Evolutionary conservation across 2,888 invertebrate genomes (phyloP).

Genomic region (Melieria picta): DNA sequence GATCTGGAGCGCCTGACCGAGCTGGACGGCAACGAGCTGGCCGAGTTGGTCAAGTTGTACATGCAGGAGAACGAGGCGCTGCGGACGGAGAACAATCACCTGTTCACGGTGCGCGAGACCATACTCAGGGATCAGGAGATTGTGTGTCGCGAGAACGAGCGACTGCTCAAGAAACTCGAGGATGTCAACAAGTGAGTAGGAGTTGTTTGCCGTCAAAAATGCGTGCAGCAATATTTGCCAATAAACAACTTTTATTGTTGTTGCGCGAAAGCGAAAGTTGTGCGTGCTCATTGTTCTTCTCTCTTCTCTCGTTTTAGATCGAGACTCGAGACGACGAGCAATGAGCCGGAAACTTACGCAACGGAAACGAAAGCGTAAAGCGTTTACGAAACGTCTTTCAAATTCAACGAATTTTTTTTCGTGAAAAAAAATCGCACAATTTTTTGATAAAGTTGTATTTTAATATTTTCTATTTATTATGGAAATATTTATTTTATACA

Average conservation of each 20-base stretch:
- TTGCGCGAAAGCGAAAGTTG: not conserved
- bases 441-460: not conserved
- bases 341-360: constrained; percentile 49
- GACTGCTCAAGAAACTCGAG: constrained; percentile 86
- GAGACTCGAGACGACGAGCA: constrained; percentile 57
- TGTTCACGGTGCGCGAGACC: constrained; percentile 82
- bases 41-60: constrained; percentile 85
- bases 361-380: constrained; percentile 22
- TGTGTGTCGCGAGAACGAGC: constrained; percentile 90
- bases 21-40: constrained; percentile 81
- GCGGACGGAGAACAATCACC: constrained; percentile 85
- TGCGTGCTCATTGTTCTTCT: constrained; percentile 50
- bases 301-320: constrained; percentile 50
- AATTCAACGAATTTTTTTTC: no score
- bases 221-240: not conserved
- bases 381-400: no score
- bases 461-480: not conserved
- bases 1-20: constrained; percentile 79
- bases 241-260: not conserved
- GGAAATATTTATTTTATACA: constrained; percentile 8
- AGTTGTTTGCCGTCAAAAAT: not conserved
- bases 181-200: constrained; percentile 84
- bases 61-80: constrained; percentile 83
- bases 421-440: constrained; percentile 36
- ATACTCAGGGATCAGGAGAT: constrained; percentile 89